A percentile compares a stretch with the other conserved stretches of the same genome.
phyloP scores from a whole-genome alignment of 2,888 invertebrate genomes.

The Megaustenia siamemsis region DNA sequence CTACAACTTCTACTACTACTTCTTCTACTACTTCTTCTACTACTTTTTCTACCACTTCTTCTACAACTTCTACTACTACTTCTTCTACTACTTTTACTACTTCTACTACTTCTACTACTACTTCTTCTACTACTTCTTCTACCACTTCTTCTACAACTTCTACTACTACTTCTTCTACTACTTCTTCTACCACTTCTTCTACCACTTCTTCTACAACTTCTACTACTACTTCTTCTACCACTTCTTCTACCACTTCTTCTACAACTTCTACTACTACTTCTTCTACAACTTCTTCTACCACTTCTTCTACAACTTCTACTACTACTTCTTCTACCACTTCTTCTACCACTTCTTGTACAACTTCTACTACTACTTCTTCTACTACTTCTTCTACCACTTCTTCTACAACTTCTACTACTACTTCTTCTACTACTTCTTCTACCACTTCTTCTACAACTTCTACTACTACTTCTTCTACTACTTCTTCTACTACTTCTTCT shows the following conservation, averaged over 20 bases:
- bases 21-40: constrained; percentile 20
- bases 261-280: constrained; percentile 38
- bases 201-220: constrained; percentile 13
- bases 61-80: too few species aligned
- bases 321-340: constrained; percentile 45
- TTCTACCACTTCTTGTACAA: constrained; percentile 3
- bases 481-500: constrained; percentile 37
- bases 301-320: constrained; percentile 34
- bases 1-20: constrained; percentile 4
- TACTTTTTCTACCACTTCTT: constrained; percentile 20
- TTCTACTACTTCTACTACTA: constrained; percentile 17
- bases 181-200: constrained; percentile 26
- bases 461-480: constrained; percentile 45
- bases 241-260: constrained; percentile 30
- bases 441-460: constrained; percentile 5
- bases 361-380: not conserved
- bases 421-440: constrained; percentile 23
- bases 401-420: constrained; percentile 32
- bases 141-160: constrained; percentile 33
- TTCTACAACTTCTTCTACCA: constrained; percentile 19
- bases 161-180: constrained; percentile 37
- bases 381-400: too few species aligned
- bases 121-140: constrained; percentile 32
- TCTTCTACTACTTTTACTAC: not conserved
- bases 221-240: constrained; percentile 39